Evolutionary conservation across 2,113 vertebrate genomes (phyloP).

Genomic region (Seriola dumerili): DNA sequence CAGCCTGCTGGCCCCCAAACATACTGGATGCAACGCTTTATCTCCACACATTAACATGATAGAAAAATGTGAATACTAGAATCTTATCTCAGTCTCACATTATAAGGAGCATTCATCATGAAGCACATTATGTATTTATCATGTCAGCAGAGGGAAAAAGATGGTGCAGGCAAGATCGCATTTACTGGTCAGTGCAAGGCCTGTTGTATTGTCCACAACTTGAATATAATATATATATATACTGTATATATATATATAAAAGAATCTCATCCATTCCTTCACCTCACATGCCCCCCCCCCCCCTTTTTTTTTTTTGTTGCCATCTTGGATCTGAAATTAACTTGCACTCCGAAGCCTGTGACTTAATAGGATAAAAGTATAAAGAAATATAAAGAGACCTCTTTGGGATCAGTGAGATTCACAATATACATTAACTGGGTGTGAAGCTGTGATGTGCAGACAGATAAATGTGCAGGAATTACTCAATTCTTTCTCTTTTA

Average conservation of each 20-base stretch:
- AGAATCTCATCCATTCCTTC: constrained; percentile 53
- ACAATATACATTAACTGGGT: constrained; percentile 75
- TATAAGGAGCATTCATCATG: constrained; percentile 98
- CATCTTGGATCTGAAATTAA: constrained; percentile 78
- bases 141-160: constrained; percentile 86
- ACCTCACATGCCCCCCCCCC: constrained; percentile 1
- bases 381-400: constrained; percentile 74
- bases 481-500: constrained; percentile 84
- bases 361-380: constrained; percentile 79
- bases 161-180: constrained; percentile 90
- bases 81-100: constrained; percentile 96
- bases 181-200: constrained; percentile 85
- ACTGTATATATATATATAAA: constrained; percentile 38
- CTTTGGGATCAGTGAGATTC: constrained; percentile 73
- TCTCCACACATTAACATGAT: constrained; percentile 96
- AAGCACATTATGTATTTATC: constrained; percentile 95
- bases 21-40: constrained; percentile 90
- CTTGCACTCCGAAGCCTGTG: constrained; percentile 62
- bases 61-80: constrained; percentile 95
- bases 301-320: constrained; percentile 58
- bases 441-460: constrained; percentile 79
- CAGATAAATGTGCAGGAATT: constrained; percentile 83
- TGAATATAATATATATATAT: constrained; percentile 45
- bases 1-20: constrained; percentile 84
- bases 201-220: constrained; percentile 72